Percentiles rank a stretch among this genome's conserved stretches.
phyloP scores from a whole-genome alignment of 2,113 vertebrate species.

The Falcunculus frontatus region DNA sequence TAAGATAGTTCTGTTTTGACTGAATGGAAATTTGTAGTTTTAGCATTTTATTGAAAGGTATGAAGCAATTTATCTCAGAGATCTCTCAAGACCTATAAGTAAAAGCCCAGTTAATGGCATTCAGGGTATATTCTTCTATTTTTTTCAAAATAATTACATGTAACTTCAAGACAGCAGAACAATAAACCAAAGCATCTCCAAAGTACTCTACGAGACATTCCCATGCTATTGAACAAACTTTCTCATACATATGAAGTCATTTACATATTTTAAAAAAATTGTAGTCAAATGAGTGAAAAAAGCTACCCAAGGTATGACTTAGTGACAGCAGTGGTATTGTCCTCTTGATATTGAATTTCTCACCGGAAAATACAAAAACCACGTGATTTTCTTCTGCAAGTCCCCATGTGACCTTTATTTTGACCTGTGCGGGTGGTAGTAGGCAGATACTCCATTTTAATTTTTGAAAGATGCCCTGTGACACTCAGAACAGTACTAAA shows the following conservation, averaged over 20 bases:
- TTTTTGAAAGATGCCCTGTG: background rate
- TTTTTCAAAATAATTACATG: background rate
- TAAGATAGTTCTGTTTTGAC: background rate
- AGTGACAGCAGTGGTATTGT: background rate
- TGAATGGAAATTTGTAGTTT: background rate
- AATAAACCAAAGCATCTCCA: background rate
- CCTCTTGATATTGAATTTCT: background rate
- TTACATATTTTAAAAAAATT: background rate
- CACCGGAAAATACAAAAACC: background rate
- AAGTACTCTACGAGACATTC: background rate
- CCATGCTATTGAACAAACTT: background rate
- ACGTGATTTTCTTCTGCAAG: background rate
- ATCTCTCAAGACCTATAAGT: background rate
- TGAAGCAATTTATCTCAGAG: background rate
- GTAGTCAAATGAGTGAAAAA: background rate
- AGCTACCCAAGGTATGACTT: background rate
- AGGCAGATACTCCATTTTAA: background rate
- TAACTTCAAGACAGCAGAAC: background rate
- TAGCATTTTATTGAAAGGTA: background rate
- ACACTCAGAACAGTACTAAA: background rate
- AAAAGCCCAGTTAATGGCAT: background rate
- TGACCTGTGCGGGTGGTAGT: background rate
- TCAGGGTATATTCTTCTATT: background rate
- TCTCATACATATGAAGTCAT: background rate
- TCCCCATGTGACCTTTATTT: background rate